Evolutionary conservation across 2,888 invertebrate genomes (phyloP).

Genomic region (Helicoverpa assulta): DNA sequence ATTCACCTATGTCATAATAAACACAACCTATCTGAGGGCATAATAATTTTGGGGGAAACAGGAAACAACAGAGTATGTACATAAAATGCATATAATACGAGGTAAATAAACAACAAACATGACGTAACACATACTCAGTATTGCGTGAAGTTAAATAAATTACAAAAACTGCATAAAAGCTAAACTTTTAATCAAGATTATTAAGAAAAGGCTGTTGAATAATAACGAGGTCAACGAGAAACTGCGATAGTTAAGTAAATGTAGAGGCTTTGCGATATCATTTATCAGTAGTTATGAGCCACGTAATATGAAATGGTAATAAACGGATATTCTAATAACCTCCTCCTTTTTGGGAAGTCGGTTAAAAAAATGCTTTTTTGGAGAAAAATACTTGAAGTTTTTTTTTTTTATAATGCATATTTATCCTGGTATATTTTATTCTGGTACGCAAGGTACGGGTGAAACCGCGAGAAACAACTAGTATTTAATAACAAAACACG

Average conservation of each 20-base stretch:
- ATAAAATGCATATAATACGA: too few relatives aligned
- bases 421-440: too few relatives aligned
- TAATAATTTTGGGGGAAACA: too few relatives aligned
- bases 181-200: constrained; percentile 43
- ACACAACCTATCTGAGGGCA: too few relatives aligned
- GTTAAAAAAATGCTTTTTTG: too few relatives aligned
- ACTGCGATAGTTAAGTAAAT: constrained; percentile 35
- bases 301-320: neutral
- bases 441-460: too few relatives aligned
- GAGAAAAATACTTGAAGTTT: too few relatives aligned
- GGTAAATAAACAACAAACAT: constrained; percentile 1
- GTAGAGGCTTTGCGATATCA: constrained; percentile 15
- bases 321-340: neutral
- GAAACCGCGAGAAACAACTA: constrained; percentile 6
- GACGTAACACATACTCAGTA: constrained; percentile 33
- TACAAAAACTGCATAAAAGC: constrained; percentile 21
- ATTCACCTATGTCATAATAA: too few relatives aligned
- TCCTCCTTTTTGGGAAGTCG: too few relatives aligned
- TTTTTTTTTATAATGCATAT: too few relatives aligned
- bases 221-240: constrained; percentile 53
- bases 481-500: constrained; percentile 54
- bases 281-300: constrained; percentile 32
- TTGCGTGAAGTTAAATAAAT: constrained; percentile 32
- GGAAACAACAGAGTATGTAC: too few relatives aligned
- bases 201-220: constrained; percentile 49